phyloP scores from a whole-genome alignment of 2,113 vertebrate species.

The Semicossyphus pulcher region DNA sequence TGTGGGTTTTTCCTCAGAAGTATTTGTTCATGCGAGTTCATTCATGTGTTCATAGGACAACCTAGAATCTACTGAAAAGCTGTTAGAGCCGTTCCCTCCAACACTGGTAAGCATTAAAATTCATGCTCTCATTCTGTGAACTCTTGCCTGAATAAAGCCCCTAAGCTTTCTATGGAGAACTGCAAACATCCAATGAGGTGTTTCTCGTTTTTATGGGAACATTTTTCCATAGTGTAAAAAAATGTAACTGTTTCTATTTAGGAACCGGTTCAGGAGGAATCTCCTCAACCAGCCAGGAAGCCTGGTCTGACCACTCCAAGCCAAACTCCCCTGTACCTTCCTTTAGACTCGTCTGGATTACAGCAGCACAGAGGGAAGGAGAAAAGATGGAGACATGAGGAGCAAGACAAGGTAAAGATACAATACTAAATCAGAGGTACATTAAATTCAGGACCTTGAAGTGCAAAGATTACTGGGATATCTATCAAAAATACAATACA shows the following conservation, averaged over 20 bases:
- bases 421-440: too few relatives aligned
- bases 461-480: too few relatives aligned
- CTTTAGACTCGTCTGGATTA: conserved; percentile 82
- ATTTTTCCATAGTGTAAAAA: background rate
- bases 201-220: background rate
- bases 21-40: background rate
- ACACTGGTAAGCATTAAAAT: conserved; percentile 70
- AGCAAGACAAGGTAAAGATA: conserved; percentile 65
- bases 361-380: conserved; percentile 77
- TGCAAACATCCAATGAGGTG: too few relatives aligned
- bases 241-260: conserved; percentile 41
- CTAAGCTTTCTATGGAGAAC: background rate
- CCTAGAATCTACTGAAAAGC: conserved; percentile 87
- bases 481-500: too few relatives aligned
- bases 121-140: conserved; percentile 3
- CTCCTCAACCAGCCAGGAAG: conserved; percentile 2
- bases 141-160: background rate
- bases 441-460: too few relatives aligned
- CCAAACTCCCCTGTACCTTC: conserved; percentile 59
- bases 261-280: conserved; percentile 68
- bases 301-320: conserved; percentile 31
- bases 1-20: background rate
- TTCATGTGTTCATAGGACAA: conserved; percentile 73
- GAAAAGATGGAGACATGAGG: conserved; percentile 56
- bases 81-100: conserved; percentile 79